Evolutionary conservation across 35 echinoderm and acorn worm species (phyloP), one percentile per base, ranked within the genome.

Genomic region (Heliocidaris erythrogramma): DNA sequence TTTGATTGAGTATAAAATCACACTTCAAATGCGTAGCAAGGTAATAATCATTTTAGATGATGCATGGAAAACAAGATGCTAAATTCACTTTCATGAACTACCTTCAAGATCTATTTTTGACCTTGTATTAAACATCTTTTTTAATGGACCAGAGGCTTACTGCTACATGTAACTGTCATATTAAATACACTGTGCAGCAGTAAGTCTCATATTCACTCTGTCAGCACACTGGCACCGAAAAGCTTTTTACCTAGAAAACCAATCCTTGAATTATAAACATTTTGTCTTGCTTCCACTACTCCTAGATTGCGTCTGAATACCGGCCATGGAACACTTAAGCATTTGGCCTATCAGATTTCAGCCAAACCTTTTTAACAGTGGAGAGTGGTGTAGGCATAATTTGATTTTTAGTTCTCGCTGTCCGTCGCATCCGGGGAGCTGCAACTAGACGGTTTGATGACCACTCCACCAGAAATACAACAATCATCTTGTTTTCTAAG

Each of bases 181-280:
- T 78, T n/a, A 21, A 78, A n/a, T 78, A 78, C 65, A 71, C 5
- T 71, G 61, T 71, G 27, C 4, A 78, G 17, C 65, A 8, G 18
- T 14, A 60, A 12, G 18, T 13, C 21, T 78, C 21, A 21, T n/a
- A 7, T 5, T 78, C 27, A n/a, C 24, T 69, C 61, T 78, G 27
- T 69, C 61, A 18, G 24, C 7, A 27, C 17, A 69, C 21, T n/a
- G 18, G 18, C 21, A 18, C 35, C 65, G 17, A 78, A 5, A 78
- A 56, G 17, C 65, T 78, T 78, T 78, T n/a, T 78, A 78, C 65
- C 65, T 78, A 7, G 65, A 78, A 78, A 78, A 21, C 65, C 65
- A 27, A 78, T 78, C 65, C 65, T 78, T 78, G 65, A n/a, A 78
- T 78, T 78, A 78, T 78, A 78, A 78, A 78, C 17, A 78, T 78